These are phyloP conservation scores for Macropodus opercularis DNA, from an alignment of 2,797 vertebrate genomes.

Conservation along the genomic window DNA sequence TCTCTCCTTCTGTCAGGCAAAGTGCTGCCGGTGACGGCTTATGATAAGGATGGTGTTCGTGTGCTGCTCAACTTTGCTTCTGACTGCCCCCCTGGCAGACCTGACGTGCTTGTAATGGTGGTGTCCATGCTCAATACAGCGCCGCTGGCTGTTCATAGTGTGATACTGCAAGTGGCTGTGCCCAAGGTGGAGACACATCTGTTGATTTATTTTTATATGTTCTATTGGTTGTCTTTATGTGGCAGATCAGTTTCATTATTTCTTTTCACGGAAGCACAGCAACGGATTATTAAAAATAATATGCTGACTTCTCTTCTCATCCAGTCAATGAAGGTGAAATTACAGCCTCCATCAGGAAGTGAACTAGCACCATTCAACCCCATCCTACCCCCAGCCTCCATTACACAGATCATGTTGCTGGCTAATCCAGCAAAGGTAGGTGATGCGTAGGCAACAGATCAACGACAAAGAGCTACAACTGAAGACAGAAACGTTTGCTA, in stretches of 20 bases:
- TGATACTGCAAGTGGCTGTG: slow-evolving; percentile 92
- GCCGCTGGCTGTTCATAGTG: slow-evolving; percentile 84
- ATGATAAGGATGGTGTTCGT: slow-evolving; percentile 93
- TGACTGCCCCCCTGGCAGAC: slow-evolving; percentile 87
- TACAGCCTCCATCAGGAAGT: slow-evolving; percentile 93
- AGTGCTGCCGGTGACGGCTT: slow-evolving; percentile 91
- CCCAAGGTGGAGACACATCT: slow-evolving; percentile 86
- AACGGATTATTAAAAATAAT: not conserved
- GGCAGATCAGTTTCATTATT: no score
- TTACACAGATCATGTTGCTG: slow-evolving; percentile 96
- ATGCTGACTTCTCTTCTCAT: not conserved
- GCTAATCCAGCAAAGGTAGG: slow-evolving; percentile 92
- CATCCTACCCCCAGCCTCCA: slow-evolving; percentile 89
- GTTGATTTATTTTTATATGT: not conserved
- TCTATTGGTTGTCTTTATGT: no score
- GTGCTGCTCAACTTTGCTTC: slow-evolving; percentile 93
- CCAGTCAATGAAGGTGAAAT: slow-evolving; percentile 97
- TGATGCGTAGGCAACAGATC: not conserved
- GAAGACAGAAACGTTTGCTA: not conserved
- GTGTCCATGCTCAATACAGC: slow-evolving; percentile 96
- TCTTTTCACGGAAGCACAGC: no score
- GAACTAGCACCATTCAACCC: slow-evolving; percentile 92
- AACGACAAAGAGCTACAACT: not conserved
- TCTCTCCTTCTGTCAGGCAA: slow-evolving; percentile 79
- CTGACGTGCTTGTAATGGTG: slow-evolving; percentile 92